These are phyloP conservation scores for Epinephelus cyanopodus DNA, from an alignment of 2,113 vertebrate species.

Conservation along the genomic window DNA sequence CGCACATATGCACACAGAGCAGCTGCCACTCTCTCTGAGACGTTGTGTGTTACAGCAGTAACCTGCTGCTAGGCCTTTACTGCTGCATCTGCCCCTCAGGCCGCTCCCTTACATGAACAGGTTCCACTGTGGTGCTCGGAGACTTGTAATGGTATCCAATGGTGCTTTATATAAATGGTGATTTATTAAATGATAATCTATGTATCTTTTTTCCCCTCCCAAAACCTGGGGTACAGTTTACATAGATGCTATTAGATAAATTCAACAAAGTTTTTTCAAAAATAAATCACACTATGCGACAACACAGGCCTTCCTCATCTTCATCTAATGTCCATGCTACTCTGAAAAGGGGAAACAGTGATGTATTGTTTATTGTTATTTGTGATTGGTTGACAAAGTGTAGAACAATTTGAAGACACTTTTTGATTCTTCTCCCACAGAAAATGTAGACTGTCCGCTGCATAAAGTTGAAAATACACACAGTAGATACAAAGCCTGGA, in stretches of 20 bases:
- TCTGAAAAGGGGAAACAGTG: not conserved
- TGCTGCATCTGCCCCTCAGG: constrained; percentile 29
- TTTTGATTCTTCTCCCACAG: not conserved
- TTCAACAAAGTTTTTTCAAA: not conserved
- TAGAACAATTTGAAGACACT: not conserved
- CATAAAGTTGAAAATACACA: too few relatives aligned
- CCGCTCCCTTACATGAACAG: constrained; percentile 11
- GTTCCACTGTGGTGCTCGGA: not conserved
- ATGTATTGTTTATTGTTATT: too few relatives aligned
- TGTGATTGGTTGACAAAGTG: not conserved
- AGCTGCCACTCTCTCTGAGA: constrained; percentile 47
- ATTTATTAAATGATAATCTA: constrained; percentile 19
- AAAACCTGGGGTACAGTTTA: not conserved
- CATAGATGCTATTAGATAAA: not conserved
- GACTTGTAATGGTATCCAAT: constrained; percentile 7
- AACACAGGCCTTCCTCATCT: not conserved
- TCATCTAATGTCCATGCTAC: not conserved
- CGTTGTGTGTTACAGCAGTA: constrained; percentile 45
- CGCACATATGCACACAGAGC: constrained; percentile 43
- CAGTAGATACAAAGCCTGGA: not conserved
- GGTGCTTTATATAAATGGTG: constrained; percentile 8
- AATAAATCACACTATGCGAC: not conserved
- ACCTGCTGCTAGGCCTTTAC: constrained; percentile 40
- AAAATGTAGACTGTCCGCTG: not conserved
- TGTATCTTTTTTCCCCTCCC: not conserved